These are phyloP conservation scores for Polyodon spathula DNA, from an alignment of 2,113 vertebrate genomes.

Conservation along the genomic window DNA sequence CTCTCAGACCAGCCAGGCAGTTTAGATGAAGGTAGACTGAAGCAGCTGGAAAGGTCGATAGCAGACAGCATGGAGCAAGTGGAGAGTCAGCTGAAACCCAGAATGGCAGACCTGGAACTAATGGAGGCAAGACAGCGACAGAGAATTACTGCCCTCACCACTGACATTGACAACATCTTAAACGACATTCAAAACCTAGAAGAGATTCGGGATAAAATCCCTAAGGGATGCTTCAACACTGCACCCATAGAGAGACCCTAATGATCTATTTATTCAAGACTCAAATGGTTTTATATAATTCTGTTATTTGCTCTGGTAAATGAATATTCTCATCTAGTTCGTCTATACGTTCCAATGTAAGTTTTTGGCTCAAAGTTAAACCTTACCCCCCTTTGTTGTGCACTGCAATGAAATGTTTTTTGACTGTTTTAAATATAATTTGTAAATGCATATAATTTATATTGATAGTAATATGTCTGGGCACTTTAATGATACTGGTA, in stretches of 20 bases:
- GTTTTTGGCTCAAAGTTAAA: too few relatives aligned
- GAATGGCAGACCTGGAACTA: constrained; percentile 54
- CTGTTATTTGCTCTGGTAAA: too few relatives aligned
- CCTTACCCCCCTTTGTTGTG: too few relatives aligned
- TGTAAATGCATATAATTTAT: too few relatives aligned
- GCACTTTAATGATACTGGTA: too few relatives aligned
- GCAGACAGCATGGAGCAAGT: constrained; percentile 37
- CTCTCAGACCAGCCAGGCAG: constrained; percentile 50
- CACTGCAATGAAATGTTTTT: too few relatives aligned
- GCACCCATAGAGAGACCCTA: constrained; percentile 68
- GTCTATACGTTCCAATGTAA: too few relatives aligned
- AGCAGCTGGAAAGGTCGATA: constrained; percentile 37
- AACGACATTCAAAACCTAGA: constrained; percentile 76
- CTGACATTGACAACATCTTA: constrained; percentile 63
- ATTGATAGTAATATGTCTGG: too few relatives aligned
- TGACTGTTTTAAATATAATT: too few relatives aligned
- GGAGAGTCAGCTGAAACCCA: constrained; percentile 44
- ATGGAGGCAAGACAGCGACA: constrained; percentile 44
- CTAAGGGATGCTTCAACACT: constrained; percentile 70
- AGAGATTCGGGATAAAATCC: constrained; percentile 63
- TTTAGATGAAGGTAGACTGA: constrained; percentile 55
- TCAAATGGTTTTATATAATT: too few relatives aligned
- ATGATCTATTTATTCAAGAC: constrained; percentile 29
- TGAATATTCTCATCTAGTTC: too few relatives aligned
- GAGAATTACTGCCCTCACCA: constrained; percentile 43